Conservation (phyloP, 2,113 vertebrate species). For the Chlorodrepanis virens region DNA sequence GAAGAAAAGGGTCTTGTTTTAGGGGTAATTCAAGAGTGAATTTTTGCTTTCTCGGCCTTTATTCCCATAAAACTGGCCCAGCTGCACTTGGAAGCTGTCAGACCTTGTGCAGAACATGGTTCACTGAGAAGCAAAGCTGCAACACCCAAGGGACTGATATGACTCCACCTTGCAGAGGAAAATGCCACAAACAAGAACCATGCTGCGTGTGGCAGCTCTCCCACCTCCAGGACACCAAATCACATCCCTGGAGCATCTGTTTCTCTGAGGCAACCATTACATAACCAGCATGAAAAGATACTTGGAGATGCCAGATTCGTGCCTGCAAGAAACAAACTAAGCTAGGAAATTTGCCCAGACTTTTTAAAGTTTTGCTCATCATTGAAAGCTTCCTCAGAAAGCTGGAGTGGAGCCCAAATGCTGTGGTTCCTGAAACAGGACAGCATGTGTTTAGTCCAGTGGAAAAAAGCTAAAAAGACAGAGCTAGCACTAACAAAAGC, state of each 20-base stretch:
- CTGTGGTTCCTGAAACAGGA: neutral
- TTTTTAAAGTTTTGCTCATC: neutral
- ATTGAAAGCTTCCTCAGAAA: neutral
- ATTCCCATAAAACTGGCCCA: neutral
- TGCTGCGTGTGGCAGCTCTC: neutral
- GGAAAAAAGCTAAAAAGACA: neutral
- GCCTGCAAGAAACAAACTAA: neutral
- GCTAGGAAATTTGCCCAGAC: constrained; percentile 40
- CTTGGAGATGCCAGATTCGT: neutral
- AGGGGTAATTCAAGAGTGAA: neutral
- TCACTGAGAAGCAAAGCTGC: neutral
- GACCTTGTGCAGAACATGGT: neutral
- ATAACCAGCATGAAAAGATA: neutral
- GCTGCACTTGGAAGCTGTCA: neutral
- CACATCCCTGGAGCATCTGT: neutral
- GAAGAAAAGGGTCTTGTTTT: neutral
- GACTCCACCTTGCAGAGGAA: neutral
- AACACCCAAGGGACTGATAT: neutral
- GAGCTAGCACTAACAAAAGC: neutral
- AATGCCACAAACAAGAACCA: neutral
- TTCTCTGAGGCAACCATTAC: neutral
- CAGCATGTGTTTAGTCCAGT: constrained; percentile 26
- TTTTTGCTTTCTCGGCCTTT: neutral
- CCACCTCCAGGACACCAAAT: constrained; percentile 7
- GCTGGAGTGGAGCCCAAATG: neutral